Evolutionary conservation across 2,888 invertebrate species (phyloP).

Genomic region (Cantharis nigra): DNA sequence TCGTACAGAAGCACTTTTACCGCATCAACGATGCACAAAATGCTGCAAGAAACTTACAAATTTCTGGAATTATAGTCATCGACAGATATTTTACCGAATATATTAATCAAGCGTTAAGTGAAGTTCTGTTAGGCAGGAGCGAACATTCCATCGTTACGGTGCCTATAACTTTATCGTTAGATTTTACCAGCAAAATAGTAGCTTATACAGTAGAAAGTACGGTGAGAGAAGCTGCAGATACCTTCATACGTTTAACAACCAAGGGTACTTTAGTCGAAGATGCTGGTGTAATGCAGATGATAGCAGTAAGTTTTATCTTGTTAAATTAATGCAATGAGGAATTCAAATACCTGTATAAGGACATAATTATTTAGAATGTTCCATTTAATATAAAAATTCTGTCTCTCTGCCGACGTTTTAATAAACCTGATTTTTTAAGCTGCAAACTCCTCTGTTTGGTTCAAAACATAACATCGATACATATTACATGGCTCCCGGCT

Average conservation of each 20-base stretch:
- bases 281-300: constrained; percentile 17
- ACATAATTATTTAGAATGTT: not conserved
- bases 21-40: constrained; percentile 9
- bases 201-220: constrained; percentile 27
- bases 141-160: not conserved
- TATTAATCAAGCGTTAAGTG: constrained; percentile 21
- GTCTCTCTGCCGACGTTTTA: not conserved
- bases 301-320: constrained; percentile 8
- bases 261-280: constrained; percentile 6
- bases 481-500: constrained; percentile 27
- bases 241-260: constrained; percentile 17
- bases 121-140: constrained; percentile 5
- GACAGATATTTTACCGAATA: constrained; percentile 22
- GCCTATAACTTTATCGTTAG: constrained; percentile 21
- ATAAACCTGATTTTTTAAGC: not conserved
- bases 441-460: constrained; percentile 29
- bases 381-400: not conserved
- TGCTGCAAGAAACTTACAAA: constrained; percentile 24
- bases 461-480: constrained; percentile 12
- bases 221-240: constrained; percentile 17
- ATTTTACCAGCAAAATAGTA: constrained; percentile 29
- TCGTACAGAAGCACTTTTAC: constrained; percentile 7
- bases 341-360: too few species aligned
- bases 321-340: too few species aligned
- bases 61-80: constrained; percentile 27